These are phyloP conservation scores for Drosophila rufa DNA, from an alignment of 1,140 invertebrate genomes.

Conservation along the genomic window DNA sequence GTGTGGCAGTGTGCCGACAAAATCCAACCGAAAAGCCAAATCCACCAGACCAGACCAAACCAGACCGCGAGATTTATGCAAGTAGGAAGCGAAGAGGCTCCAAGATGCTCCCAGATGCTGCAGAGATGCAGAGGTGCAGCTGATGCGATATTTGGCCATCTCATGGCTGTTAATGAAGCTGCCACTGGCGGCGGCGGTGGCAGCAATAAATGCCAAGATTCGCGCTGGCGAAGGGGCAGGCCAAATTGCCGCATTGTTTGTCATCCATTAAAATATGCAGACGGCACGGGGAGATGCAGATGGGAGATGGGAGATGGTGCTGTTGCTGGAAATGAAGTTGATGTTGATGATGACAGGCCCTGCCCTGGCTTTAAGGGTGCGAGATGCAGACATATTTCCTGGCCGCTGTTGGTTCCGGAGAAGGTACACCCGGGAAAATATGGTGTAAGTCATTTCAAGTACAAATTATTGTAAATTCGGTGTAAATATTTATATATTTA, in stretches of 20 bases:
- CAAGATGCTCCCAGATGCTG: slow-evolving; percentile 27
- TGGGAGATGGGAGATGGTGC: not conserved
- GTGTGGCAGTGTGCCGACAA: slow-evolving; percentile 66
- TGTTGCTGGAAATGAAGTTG: slow-evolving; percentile 3
- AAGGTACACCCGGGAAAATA: not conserved
- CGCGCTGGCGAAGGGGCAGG: slow-evolving; percentile 24
- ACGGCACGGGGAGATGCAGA: slow-evolving; percentile 3
- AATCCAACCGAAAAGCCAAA: not conserved
- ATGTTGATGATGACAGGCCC: slow-evolving; percentile 10
- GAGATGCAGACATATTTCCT: slow-evolving; percentile 18
- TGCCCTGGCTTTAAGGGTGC: slow-evolving; percentile 35
- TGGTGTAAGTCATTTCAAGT: too few relatives aligned
- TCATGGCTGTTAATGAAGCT: slow-evolving; percentile 69
- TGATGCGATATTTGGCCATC: slow-evolving; percentile 35
- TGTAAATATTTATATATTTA: too few relatives aligned
- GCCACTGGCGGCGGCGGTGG: slow-evolving; percentile 40
- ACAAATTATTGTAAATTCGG: too few relatives aligned
- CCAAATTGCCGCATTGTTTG: slow-evolving; percentile 69
- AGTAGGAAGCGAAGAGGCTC: slow-evolving; percentile 64
- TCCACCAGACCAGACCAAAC: slow-evolving; percentile 4
- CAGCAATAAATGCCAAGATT: slow-evolving; percentile 25
- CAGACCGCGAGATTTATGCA: slow-evolving; percentile 68
- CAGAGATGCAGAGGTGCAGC: slow-evolving; percentile 7
- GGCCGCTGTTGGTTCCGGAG: slow-evolving; percentile 19
- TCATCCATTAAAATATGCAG: slow-evolving; percentile 71